Percentiles rank a stretch among this genome's conserved stretches.
phyloP scores from a whole-genome alignment of 2,113 vertebrate species.

The Alligator mississippiensis region DNA sequence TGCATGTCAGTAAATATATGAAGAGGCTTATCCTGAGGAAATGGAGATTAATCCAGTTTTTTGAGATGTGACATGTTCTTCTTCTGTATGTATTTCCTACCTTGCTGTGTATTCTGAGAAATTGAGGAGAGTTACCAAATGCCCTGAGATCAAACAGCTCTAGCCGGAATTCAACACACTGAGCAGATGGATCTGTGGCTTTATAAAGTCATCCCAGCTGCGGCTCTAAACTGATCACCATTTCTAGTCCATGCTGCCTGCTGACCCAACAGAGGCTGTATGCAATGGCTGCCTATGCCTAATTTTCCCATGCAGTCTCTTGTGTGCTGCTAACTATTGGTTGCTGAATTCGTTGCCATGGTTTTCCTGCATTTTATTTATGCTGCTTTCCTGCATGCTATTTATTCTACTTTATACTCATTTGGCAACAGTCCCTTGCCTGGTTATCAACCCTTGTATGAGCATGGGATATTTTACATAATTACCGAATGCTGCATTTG shows the following conservation, averaged over 20 bases:
- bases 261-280: no score
- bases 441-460: background rate
- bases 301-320: background rate
- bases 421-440: background rate
- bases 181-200: no score
- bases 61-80: no score
- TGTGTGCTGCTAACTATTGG: background rate
- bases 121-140: background rate
- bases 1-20: no score
- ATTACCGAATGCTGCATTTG: fast-evolving
- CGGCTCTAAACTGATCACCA: no score
- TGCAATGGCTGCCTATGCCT: no score
- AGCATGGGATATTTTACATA: background rate
- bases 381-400: background rate
- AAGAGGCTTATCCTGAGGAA: no score
- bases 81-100: background rate
- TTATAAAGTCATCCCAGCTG: no score
- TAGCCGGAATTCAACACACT: no score
- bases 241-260: no score
- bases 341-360: background rate
- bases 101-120: background rate
- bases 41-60: no score
- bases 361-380: background rate
- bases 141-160: no score
- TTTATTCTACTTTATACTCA: background rate